Conservation (phyloP, 2,888 invertebrate species). For the Harpagoxenus sublaevis region DNA sequence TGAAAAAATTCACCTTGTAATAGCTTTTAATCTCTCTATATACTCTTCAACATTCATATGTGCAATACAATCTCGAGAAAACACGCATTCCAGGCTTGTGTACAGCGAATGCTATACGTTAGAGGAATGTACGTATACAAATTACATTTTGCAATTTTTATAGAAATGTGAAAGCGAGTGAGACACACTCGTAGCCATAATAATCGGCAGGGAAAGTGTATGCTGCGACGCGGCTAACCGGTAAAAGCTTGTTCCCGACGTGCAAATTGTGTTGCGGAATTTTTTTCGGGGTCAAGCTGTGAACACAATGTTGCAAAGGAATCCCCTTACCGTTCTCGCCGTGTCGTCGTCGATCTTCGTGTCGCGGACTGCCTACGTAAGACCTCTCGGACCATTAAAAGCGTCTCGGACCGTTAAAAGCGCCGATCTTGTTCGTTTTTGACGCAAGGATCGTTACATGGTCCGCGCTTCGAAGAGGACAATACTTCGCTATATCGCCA, state of each 20-base stretch:
- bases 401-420: slow-evolving; percentile 36
- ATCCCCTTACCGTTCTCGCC: not conserved
- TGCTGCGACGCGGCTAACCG: not conserved
- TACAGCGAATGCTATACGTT: not conserved
- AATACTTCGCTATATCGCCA: slow-evolving; percentile 28
- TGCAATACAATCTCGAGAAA: not conserved
- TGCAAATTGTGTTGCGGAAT: slow-evolving; percentile 30
- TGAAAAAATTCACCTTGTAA: slow-evolving; percentile 1
- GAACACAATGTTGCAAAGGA: slow-evolving; percentile 44
- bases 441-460: slow-evolving; percentile 24
- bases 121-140: not conserved
- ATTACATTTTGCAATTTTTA: not conserved
- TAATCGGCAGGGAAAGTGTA: slow-evolving; percentile 37
- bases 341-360: slow-evolving; percentile 49
- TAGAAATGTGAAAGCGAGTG: slow-evolving; percentile 9
- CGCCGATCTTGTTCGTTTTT: slow-evolving; percentile 37
- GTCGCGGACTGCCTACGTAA: slow-evolving; percentile 39
- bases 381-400: slow-evolving; percentile 21
- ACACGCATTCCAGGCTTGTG: not conserved
- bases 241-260: slow-evolving; percentile 21
- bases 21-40: not conserved
- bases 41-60: not conserved
- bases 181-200: not conserved
- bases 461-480: slow-evolving; percentile 16
- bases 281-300: slow-evolving; percentile 31